These are phyloP conservation scores for Chaenogobius annularis DNA, from an alignment of 2,113 vertebrate species.

Conservation along the genomic window DNA sequence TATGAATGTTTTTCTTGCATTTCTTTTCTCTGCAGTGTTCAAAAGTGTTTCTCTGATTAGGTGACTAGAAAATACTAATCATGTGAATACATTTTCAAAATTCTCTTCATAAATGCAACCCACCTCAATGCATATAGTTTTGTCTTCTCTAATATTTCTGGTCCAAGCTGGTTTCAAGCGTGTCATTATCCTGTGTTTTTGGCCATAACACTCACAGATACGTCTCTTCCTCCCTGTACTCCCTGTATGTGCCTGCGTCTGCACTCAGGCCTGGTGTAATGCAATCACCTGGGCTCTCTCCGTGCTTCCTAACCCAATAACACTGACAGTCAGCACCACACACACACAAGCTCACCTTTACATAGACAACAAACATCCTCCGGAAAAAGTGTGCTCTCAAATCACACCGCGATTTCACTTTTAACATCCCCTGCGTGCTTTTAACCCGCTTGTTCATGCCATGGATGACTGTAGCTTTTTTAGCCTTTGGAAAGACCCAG, in stretches of 20 bases:
- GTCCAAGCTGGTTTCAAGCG: neutral
- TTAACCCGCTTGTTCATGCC: conserved; percentile 7
- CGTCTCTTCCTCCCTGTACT: neutral
- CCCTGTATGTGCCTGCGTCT: conserved; percentile 26
- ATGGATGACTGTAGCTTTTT: conserved; percentile 4
- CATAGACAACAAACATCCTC: conserved; percentile 34
- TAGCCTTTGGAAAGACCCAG: conserved; percentile 3
- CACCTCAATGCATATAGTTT: neutral
- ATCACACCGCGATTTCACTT: conserved; percentile 10
- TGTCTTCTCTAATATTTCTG: neutral
- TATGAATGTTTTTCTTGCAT: no score
- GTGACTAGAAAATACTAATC: no score
- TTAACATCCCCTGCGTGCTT: neutral
- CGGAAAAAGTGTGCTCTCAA: conserved; percentile 38
- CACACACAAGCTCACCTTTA: conserved; percentile 18
- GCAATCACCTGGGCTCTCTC: conserved; percentile 66
- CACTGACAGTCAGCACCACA: conserved; percentile 46
- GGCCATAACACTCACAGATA: neutral
- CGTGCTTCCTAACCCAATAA: conserved; percentile 70
- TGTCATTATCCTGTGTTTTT: neutral
- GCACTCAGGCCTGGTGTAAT: conserved; percentile 63
- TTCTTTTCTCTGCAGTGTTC: no score
- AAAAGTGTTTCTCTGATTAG: no score
- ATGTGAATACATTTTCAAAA: no score
- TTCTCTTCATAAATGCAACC: no score